Evolutionary conservation across 1,140 invertebrate genomes (phyloP), one percentile per base, ranked within the genome.

Genomic region (Amphibalanus amphitrite): DNA sequence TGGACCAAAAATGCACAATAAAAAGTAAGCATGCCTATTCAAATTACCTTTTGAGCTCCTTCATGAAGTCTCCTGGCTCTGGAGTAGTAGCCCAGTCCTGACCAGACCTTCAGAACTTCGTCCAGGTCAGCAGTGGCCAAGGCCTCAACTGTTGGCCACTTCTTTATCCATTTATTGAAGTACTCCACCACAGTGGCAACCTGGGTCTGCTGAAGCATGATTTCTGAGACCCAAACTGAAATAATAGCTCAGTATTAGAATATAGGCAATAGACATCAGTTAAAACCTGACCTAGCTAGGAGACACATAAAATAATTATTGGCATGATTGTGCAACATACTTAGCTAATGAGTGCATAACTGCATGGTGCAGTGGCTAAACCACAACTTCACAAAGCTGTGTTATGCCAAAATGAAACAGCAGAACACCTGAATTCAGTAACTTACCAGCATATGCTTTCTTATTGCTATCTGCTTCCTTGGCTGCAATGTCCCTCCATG

Each of bases 181-280:
- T 84, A 84, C 70, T 78, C 75, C 29, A 82, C 80, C 8, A 84
- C 82, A 23, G 82, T 83, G 13, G 79, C 79, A 64, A 84, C 83
- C 75, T 83, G 82, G 17, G 83, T 84, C 75, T 84, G 83, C 73
- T 84, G 83, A 30, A 84, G 72, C 83, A 84, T 84, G 20, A 84
- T 77, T 75, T 84, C 83, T 23, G 83, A 84, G n/a, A 84, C 81
- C 81, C 80, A 83, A 26, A 84, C 81, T 77, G 67, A 20, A 73
- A 75, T 6, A 6, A 33, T 29, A 13, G 25, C 28, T 78, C 6
- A 6, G 38, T 17, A 38, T 17, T 8, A 6, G 17, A 6, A 38
- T 17, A 38, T 17, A 17, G 6, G 17, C 38, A 29, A 40, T 15
- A 64, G 15, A 28, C 17, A 17, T 38, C 38, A 38, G 38, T 8